These are phyloP conservation scores for Tragulus kanchil DNA, from an alignment of 2,113 vertebrate species.

Conservation along the genomic window DNA sequence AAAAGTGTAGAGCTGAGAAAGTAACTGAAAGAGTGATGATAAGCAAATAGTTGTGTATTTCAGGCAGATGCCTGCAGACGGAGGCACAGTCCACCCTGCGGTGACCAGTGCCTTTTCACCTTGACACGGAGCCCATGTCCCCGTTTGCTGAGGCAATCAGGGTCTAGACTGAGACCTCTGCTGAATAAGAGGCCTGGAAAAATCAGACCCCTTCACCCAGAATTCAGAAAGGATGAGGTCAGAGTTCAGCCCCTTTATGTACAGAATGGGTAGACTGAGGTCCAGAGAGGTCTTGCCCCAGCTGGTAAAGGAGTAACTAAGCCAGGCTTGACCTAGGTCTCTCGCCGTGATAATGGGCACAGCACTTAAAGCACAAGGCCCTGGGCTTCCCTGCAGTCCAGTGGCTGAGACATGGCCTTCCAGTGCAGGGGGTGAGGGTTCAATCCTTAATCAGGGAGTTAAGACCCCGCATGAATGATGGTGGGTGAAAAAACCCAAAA, in stretches of 20 bases:
- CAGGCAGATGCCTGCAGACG: rapidly evolving
- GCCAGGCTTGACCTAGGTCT: not conserved
- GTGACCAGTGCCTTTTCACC: rapidly evolving
- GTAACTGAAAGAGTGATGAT: not conserved
- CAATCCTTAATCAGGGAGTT: not conserved
- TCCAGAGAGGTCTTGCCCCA: not conserved
- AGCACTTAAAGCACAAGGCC: rapidly evolving
- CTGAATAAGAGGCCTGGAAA: not conserved
- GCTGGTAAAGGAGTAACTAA: not conserved
- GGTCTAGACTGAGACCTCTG: not conserved
- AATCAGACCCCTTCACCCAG: rapidly evolving
- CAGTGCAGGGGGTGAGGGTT: not conserved
- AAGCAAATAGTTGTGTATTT: not conserved
- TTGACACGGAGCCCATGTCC: rapidly evolving
- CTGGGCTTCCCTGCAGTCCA: not conserved
- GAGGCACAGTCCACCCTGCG: rapidly evolving
- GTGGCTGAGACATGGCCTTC: not conserved
- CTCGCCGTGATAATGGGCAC: not conserved
- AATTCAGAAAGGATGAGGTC: not conserved
- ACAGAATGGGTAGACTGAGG: not conserved
- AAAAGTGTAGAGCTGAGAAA: not conserved
- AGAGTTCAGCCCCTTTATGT: not conserved
- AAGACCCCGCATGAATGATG: not conserved
- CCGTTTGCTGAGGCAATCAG: rapidly evolving
- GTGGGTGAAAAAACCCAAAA: not conserved